phyloP scores from a whole-genome alignment of 2,888 invertebrate species.

The Hesperia comma region DNA sequence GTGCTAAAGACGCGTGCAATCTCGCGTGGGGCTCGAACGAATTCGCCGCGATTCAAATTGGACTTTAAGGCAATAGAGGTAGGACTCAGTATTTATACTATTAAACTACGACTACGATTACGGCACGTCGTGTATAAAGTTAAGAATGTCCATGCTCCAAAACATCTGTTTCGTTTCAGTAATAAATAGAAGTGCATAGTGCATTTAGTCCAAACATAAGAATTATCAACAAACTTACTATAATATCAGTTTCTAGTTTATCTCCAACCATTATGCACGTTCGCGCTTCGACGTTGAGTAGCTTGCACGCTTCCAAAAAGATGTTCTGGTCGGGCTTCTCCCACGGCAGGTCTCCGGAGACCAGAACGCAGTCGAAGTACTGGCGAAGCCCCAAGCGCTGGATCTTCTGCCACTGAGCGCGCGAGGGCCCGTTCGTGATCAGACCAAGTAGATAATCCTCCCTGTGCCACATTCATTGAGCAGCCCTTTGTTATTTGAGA shows the following conservation, averaged over 20 bases:
- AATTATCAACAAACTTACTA: conserved; percentile 64
- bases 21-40: too few relatives aligned
- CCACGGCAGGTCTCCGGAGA: conserved; percentile 93
- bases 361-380: conserved; percentile 91
- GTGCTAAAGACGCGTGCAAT: too few relatives aligned
- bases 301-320: conserved; percentile 91
- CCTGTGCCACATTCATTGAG: conserved; percentile 81
- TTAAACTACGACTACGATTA: too few relatives aligned
- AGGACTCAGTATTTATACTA: too few relatives aligned
- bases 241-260: conserved; percentile 93
- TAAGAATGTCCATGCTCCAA: too few relatives aligned
- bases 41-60: too few relatives aligned
- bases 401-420: conserved; percentile 95
- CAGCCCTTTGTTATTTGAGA: conserved; percentile 71
- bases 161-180: too few relatives aligned
- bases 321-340: conserved; percentile 93
- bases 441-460: conserved; percentile 90
- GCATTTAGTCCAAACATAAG: too few relatives aligned
- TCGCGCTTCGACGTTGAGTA: conserved; percentile 88
- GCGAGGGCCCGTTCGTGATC: conserved; percentile 94
- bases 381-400: conserved; percentile 87
- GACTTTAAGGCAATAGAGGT: too few relatives aligned
- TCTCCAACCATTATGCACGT: conserved; percentile 95
- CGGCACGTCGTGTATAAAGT: too few relatives aligned
- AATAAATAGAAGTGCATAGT: too few relatives aligned